Evolutionary conservation across 2,113 vertebrate species (phyloP), one percentile per base, ranked within the genome.

Genomic region (Nothoprocta pentlandii): DNA sequence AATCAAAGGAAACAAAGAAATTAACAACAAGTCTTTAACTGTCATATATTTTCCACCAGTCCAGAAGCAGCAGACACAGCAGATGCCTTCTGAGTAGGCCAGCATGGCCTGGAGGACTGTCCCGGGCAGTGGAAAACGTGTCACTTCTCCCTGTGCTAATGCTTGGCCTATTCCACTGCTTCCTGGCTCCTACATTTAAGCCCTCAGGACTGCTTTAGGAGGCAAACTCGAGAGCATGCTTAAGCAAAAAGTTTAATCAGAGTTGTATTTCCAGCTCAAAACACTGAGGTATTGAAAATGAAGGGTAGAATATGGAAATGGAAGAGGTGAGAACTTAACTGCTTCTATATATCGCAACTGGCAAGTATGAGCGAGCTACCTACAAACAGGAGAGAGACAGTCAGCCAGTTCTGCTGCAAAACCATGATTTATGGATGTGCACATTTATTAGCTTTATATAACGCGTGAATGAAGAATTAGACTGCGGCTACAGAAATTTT

Each of bases 231-330:
- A 82, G 61, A 4, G 47, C 53, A 26, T 21, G 10, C 16, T 51
- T 58, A 73, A 4, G 12, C 25, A 63, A 80, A 71, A 66, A n/a
- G 19, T 26, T 71, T 32, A 8, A 8, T 76, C 68, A 66, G 12
- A 34, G 22, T 17, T 61, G 4, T n/a, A 81, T 36, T 79, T 91
- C 49, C 62, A 92, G 22, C 28, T 81, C 32, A 53, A 84, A 92
- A 58, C 25, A 66, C 47, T 41, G 22, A 25, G 0, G 1, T 0
- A 0, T 56, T 53, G 9, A 2, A 68, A 85, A 14, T 15, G 19
- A 16, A 53, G 19, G 30, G 68, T 77, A 82, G 22, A 85, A 82
- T 8, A 59, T 7, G 2, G 0, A 85, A 92, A 70, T 2, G 67
- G n/a, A 75, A 78, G n/a, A 84, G 42, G 25, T 0, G 7, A 87